Conservation (phyloP, 2,113 vertebrate genomes). For the Oncorhynchus masou region DNA sequence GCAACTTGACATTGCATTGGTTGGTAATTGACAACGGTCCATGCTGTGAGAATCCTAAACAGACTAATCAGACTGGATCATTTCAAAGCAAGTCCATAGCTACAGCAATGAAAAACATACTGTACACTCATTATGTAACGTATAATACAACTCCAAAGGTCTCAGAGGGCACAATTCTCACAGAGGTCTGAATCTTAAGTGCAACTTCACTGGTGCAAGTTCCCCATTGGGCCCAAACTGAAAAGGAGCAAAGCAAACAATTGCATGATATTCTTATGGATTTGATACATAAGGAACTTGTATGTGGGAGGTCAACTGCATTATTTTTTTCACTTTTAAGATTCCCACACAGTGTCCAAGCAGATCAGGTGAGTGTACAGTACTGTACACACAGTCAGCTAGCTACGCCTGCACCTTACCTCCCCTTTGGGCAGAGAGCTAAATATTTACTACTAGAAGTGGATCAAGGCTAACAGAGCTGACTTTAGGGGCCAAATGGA, state of each 20-base stretch:
- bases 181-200: no score
- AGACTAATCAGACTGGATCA: no score
- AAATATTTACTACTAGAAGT: conserved; percentile 57
- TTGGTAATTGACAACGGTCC: not conserved
- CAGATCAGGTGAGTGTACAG: conserved; percentile 5
- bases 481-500: conserved; percentile 57
- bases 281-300: not conserved
- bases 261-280: no score
- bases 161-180: no score
- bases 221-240: no score
- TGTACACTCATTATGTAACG: no score
- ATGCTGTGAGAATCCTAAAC: no score
- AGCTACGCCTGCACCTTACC: conserved; percentile 29
- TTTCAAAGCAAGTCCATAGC: no score
- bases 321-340: not conserved
- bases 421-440: conserved; percentile 37
- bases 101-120: not conserved
- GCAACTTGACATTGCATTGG: not conserved
- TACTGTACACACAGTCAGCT: conserved; percentile 27
- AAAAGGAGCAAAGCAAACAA: no score
- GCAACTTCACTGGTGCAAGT: no score
- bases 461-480: conserved; percentile 39
- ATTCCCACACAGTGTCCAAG: conserved; percentile 3
- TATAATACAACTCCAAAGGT: no score
- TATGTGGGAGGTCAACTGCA: not conserved